Conservation (phyloP, 2,113 vertebrate genomes). For the Tonatia bakeri region DNA sequence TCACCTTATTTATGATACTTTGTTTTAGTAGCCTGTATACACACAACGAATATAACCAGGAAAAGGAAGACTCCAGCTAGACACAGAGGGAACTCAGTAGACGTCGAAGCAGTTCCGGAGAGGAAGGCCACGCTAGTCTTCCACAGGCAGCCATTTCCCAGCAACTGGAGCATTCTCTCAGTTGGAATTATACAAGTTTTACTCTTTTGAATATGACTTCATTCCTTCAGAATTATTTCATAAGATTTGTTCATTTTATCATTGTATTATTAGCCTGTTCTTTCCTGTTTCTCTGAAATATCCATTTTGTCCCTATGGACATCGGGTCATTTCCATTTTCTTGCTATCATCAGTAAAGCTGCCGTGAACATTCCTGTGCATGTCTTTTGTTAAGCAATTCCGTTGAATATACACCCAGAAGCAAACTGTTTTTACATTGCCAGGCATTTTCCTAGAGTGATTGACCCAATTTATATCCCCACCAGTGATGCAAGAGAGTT, state of each 20-base stretch:
- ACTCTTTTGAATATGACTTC: neutral
- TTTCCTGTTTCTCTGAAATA: neutral
- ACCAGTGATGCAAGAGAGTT: neutral
- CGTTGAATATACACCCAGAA: neutral
- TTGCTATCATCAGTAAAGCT: neutral
- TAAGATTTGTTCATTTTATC: neutral
- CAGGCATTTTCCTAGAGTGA: neutral
- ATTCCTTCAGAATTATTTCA: neutral
- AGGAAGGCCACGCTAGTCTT: neutral
- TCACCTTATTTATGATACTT: neutral
- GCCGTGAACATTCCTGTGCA: neutral
- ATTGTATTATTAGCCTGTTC: neutral
- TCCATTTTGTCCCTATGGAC: neutral
- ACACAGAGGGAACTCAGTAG: neutral
- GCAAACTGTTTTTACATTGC: neutral
- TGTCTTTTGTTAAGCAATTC: neutral
- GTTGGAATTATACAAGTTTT: neutral
- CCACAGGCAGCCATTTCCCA: neutral
- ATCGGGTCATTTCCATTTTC: neutral
- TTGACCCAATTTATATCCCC: neutral
- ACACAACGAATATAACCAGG: neutral
- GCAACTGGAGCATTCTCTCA: neutral
- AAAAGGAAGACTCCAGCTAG: neutral
- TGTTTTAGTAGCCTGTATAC: neutral
- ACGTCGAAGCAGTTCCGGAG: neutral